A percentile compares a stretch with the other conserved stretches of the same genome.
Conservation (phyloP, 2,888 invertebrate species). For the Yponomeuta evonymella region DNA sequence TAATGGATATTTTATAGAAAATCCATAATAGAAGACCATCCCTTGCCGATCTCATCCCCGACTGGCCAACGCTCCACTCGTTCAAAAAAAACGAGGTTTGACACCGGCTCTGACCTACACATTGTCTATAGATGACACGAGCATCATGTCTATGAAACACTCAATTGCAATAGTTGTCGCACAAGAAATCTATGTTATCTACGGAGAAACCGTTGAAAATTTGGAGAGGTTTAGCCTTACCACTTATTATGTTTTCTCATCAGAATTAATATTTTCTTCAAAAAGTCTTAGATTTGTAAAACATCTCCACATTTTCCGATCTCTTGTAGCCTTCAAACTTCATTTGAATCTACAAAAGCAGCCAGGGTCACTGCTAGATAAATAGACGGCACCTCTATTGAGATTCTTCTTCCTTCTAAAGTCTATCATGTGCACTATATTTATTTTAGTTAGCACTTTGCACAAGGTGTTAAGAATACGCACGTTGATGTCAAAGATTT, state of each 20-base stretch:
- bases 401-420: conserved; percentile 39
- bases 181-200: conserved; percentile 22
- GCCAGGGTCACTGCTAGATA: conserved; percentile 21
- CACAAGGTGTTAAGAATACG: conserved; percentile 42
- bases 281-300: not conserved
- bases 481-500: conserved; percentile 39
- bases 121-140: conserved; percentile 54
- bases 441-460: conserved; percentile 52
- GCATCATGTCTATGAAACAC: conserved; percentile 65
- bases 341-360: conserved; percentile 13
- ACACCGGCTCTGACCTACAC: conserved; percentile 41
- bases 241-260: not conserved
- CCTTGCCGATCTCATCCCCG: conserved; percentile 95
- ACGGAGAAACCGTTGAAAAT: not conserved
- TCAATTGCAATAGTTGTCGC: conserved; percentile 52
- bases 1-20: conserved; percentile 71
- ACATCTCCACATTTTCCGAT: not conserved
- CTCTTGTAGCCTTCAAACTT: not conserved
- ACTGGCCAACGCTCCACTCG: conserved; percentile 94
- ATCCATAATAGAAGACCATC: conserved; percentile 85
- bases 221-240: not conserved
- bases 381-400: conserved; percentile 53
- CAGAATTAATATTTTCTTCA: no score
- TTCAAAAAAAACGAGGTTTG: conserved; percentile 91
- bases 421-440: conserved; percentile 54